Evolutionary conservation across 2,888 invertebrate species (phyloP), one percentile per base, ranked within the genome.

Genomic region (Odontomyia ornata): DNA sequence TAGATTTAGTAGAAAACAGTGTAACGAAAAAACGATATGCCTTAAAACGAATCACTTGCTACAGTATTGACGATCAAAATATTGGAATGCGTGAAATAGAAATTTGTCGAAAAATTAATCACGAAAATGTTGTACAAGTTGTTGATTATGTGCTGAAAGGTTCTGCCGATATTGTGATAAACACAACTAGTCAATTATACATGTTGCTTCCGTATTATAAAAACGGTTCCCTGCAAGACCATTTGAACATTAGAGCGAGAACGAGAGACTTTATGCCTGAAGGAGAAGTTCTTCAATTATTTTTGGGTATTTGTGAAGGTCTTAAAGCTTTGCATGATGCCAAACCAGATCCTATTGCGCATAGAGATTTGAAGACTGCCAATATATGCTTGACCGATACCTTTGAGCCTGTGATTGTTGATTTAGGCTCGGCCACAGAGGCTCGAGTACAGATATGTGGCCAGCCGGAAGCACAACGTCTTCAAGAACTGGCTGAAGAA

Each of bases 331-430:
- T 95, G 83, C 95, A 95, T 83, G 90, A 91, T 81, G 89, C 90
- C 27, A 90, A 90, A 82, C 94, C 94, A 0, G 89, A 91, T 77
- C 91, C 94, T 23, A 87, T 94, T 80, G 94, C 94, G 52, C 95
- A 95, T 84, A 89, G 96, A 82, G 96, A 96, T 86, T 85, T 96
- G 52, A 96, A 96, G 87, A 94, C 95, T 75, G 93, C 92, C 18
- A 96, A 96, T 86, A 90, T 96, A 80, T 91, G 96, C 81, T 85
- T 95, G 28, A 90, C 90, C 23, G 92, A 93, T 82, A 91, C 91
- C 75, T 89, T 89, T 83, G 90, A 89, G 72, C 93, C 95, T 0
- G 88, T 95, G 73, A 89, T 96, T 79, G 95, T 95, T 89, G 96
- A 96, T 86, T 89, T 96, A 81, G 92, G 92, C n/a, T 92, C 92